Evolutionary conservation across 2,888 invertebrate genomes (phyloP).

Genomic region (Acronicta psi): DNA sequence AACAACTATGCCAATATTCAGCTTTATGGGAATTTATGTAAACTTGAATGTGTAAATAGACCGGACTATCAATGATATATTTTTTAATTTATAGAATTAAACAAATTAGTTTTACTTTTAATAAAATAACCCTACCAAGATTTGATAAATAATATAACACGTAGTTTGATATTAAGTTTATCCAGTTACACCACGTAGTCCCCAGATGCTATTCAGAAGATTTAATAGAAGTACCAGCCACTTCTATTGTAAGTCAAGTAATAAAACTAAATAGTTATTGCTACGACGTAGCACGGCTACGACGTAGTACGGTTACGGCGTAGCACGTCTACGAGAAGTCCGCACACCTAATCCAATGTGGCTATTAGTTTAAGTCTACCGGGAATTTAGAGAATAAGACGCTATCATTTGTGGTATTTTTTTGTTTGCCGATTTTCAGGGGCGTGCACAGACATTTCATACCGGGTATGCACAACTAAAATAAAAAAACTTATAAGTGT

Average conservation of each 20-base stretch:
- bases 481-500: too few species aligned
- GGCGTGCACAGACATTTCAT: too few species aligned
- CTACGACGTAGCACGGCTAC: slow-evolving; percentile 21
- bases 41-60: too few species aligned
- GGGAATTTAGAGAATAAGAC: too few species aligned
- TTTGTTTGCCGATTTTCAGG: too few species aligned
- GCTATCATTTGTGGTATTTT: too few species aligned
- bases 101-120: too few species aligned
- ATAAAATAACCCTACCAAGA: neutral
- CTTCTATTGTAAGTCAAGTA: slow-evolving; percentile 13
- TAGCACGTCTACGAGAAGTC: slow-evolving; percentile 48
- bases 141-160: neutral
- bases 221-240: slow-evolving; percentile 8
- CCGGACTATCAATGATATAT: too few species aligned
- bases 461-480: too few species aligned
- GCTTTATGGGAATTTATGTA: too few species aligned
- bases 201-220: slow-evolving; percentile 1
- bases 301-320: slow-evolving; percentile 29
- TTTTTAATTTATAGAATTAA: too few species aligned
- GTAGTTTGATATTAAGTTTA: neutral
- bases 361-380: slow-evolving; percentile 8
- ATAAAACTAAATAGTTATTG: slow-evolving; percentile 33
- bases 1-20: too few species aligned
- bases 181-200: neutral
- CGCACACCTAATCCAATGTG: slow-evolving; percentile 23